Conservation (phyloP, 2,888 invertebrate genomes). For the Lasioglossum malachurum region DNA sequence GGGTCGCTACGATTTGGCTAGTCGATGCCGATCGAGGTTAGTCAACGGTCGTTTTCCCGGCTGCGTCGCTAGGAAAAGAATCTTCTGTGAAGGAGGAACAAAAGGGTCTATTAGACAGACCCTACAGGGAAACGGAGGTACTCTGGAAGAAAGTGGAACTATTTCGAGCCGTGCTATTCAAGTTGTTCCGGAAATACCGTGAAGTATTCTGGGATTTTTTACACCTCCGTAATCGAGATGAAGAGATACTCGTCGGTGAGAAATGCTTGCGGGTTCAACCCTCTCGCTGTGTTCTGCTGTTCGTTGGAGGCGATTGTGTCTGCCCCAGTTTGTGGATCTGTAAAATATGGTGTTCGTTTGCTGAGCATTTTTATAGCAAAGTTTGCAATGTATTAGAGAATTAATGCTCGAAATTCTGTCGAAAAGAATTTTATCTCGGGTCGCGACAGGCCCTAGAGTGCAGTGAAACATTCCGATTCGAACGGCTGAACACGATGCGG, state of each 20-base stretch:
- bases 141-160: slow-evolving; percentile 9
- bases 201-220: neutral
- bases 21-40: slow-evolving; percentile 57
- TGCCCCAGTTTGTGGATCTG: neutral
- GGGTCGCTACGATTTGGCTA: slow-evolving; percentile 52
- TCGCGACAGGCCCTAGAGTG: neutral
- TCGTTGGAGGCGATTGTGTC: neutral
- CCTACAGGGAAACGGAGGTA: neutral
- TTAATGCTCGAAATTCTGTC: neutral
- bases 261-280: neutral
- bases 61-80: neutral
- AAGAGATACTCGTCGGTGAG: slow-evolving; percentile 81
- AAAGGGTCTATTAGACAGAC: neutral
- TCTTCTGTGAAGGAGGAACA: neutral
- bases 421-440: neutral
- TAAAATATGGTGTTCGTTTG: no score
- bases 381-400: no score
- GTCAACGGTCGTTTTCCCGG: slow-evolving; percentile 49
- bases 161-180: neutral
- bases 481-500: neutral
- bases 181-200: neutral
- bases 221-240: slow-evolving; percentile 63
- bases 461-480: neutral
- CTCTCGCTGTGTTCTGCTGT: neutral
- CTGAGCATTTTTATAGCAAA: no score